phyloP scores from a whole-genome alignment of 2,113 vertebrate genomes.

The Pyrgilauda ruficollis region DNA sequence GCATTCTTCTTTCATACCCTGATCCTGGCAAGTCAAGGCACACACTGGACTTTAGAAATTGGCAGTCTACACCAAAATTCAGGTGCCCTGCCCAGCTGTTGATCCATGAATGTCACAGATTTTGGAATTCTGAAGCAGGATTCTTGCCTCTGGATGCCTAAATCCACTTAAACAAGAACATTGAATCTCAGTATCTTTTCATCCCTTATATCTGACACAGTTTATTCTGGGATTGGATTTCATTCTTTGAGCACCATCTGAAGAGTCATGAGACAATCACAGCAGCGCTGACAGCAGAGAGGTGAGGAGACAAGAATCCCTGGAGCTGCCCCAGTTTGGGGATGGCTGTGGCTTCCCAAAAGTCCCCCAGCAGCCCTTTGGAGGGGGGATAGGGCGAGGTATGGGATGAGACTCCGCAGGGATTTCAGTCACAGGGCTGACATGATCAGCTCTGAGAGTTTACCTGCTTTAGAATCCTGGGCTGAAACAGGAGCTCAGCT shows the following conservation, averaged over 20 bases:
- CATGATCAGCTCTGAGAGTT: background rate
- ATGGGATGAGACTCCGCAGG: background rate
- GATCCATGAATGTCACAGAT: background rate
- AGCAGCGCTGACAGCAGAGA: background rate
- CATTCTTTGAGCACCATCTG: background rate
- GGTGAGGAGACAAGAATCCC: background rate
- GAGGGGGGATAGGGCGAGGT: fast-evolving
- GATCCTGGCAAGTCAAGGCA: background rate
- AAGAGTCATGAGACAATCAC: background rate
- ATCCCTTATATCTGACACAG: background rate
- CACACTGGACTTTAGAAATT: background rate
- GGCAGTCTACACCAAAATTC: background rate
- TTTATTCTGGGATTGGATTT: background rate
- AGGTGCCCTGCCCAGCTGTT: background rate
- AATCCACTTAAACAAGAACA: background rate
- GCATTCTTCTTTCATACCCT: background rate
- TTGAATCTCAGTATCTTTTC: background rate
- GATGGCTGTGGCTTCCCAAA: background rate
- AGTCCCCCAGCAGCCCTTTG: background rate
- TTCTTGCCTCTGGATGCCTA: background rate
- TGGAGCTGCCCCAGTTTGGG: background rate
- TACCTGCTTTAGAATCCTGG: background rate
- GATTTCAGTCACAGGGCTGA: background rate
- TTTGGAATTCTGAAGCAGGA: background rate
- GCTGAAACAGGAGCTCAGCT: background rate